Conservation (phyloP, 2,888 invertebrate genomes). For the Monochamus alternatus region DNA sequence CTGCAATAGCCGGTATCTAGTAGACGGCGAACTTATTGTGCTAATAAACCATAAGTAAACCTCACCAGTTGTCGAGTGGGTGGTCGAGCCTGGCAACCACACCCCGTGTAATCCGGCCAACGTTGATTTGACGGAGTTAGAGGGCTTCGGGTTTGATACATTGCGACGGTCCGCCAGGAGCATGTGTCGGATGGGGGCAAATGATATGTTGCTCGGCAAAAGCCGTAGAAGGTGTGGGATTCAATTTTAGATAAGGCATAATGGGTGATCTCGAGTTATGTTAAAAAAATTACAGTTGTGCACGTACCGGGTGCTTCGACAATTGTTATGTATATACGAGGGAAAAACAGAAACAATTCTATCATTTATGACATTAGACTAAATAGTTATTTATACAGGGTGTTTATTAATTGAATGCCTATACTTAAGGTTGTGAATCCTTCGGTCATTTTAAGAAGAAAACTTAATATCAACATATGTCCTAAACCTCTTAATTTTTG, state of each 20-base stretch:
- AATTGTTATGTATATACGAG: too few relatives aligned
- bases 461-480: too few relatives aligned
- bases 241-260: not conserved
- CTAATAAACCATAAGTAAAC: slow-evolving; percentile 51
- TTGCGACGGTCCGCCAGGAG: not conserved
- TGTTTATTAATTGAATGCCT: too few relatives aligned
- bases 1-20: slow-evolving; percentile 32
- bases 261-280: not conserved
- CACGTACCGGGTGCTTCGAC: too few relatives aligned
- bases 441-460: too few relatives aligned
- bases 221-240: not conserved
- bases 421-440: too few relatives aligned
- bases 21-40: slow-evolving; percentile 48
- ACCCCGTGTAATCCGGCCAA: slow-evolving; percentile 43
- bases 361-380: too few relatives aligned
- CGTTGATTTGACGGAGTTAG: slow-evolving; percentile 42
- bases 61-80: slow-evolving; percentile 48
- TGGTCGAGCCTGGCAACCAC: slow-evolving; percentile 49
- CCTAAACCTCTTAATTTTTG: too few relatives aligned
- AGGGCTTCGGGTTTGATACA: slow-evolving; percentile 33
- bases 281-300: too few relatives aligned
- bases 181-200: slow-evolving; percentile 14
- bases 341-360: too few relatives aligned
- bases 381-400: too few relatives aligned
- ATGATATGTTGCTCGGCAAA: slow-evolving; percentile 7